Percentiles rank a stretch among this genome's conserved stretches.
Conservation (phyloP, 1,140 invertebrate genomes). For the Cheumatopsyche charites region DNA sequence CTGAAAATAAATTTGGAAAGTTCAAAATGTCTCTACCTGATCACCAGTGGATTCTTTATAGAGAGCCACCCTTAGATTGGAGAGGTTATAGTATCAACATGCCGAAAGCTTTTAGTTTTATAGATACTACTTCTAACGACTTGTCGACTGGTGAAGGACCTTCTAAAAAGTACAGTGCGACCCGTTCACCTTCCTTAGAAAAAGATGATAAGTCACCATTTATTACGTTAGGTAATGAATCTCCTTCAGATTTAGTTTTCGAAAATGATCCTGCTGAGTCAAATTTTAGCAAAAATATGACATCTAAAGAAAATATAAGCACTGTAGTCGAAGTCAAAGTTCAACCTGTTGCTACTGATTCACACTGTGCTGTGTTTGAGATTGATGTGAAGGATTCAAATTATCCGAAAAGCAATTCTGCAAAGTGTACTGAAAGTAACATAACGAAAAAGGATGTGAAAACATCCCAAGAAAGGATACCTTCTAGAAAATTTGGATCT, state of each 20-base stretch:
- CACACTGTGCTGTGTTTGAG: constrained; percentile 29
- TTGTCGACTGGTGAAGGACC: neutral
- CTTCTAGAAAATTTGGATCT: constrained; percentile 53
- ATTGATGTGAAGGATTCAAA: neutral
- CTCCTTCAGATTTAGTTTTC: constrained; percentile 21
- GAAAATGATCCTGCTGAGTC: constrained; percentile 9
- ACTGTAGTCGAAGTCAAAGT: constrained; percentile 39
- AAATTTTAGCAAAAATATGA: neutral
- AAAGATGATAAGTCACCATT: constrained; percentile 61
- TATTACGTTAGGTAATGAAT: constrained; percentile 32
- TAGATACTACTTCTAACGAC: constrained; percentile 11
- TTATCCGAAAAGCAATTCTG: neutral
- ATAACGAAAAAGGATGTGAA: neutral
- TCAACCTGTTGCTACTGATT: constrained; percentile 38
- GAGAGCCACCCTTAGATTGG: constrained; percentile 42
- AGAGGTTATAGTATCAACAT: constrained; percentile 42
- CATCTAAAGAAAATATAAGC: constrained; percentile 28
- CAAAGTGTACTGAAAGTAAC: constrained; percentile 1
- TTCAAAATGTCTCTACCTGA: constrained; percentile 42
- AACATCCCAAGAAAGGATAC: neutral
- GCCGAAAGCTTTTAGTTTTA: constrained; percentile 29
- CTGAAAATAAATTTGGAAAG: constrained; percentile 35
- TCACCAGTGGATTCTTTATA: constrained; percentile 40
- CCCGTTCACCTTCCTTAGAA: constrained; percentile 58
- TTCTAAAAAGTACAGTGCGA: constrained; percentile 56